A percentile compares a stretch with the other conserved stretches of the same genome.
Evolutionary conservation across 1,140 invertebrate species (phyloP).

Genomic region (Steinernema khuongi): DNA sequence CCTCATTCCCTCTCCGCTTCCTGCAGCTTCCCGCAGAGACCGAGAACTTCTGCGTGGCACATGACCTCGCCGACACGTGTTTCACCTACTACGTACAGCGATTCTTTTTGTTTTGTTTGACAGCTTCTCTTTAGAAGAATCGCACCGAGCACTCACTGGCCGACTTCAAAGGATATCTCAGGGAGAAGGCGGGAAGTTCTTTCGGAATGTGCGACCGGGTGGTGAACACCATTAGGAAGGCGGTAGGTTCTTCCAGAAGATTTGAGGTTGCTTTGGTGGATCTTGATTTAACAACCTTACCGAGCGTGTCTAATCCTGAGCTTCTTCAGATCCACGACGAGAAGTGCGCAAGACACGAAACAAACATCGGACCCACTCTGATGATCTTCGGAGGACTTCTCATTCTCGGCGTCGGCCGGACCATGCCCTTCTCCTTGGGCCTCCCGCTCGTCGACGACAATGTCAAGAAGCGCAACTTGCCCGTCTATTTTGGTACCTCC

Average conservation of each 20-base stretch:
- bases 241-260: too few relatives aligned
- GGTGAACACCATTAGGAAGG: background rate
- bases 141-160: background rate
- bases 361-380: slow-evolving; percentile 31
- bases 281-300: background rate
- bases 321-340: slow-evolving; percentile 26
- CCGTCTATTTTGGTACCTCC: slow-evolving; percentile 49
- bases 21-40: background rate
- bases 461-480: slow-evolving; percentile 52
- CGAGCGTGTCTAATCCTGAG: background rate
- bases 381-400: slow-evolving; percentile 42
- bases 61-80: background rate
- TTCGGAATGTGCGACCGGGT: background rate
- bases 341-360: slow-evolving; percentile 29
- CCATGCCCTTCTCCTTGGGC: slow-evolving; percentile 50
- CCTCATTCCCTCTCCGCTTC: background rate
- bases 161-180: background rate
- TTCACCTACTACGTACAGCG: background rate
- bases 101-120: background rate
- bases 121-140: background rate
- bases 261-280: too few relatives aligned
- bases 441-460: slow-evolving; percentile 59
- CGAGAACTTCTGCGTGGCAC: background rate
- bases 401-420: slow-evolving; percentile 40
- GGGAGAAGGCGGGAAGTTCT: background rate